Conservation (phyloP, 1,140 invertebrate genomes). For the Glossosoma conforme region DNA sequence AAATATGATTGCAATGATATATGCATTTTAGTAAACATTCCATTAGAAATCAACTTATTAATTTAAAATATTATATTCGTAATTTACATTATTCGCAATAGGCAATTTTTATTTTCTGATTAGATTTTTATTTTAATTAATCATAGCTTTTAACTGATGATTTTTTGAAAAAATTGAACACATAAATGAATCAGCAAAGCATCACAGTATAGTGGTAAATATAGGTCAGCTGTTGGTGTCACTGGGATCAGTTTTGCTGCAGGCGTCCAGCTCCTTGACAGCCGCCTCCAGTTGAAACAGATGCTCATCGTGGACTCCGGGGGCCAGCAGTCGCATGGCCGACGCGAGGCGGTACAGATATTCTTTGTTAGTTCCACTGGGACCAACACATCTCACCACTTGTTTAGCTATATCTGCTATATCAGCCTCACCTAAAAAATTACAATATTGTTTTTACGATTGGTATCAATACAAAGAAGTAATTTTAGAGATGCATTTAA, state of each 20-base stretch:
- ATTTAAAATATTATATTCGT: background rate
- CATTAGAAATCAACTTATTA: background rate
- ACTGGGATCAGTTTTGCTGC: no score
- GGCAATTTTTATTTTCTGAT: background rate
- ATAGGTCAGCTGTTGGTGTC: no score
- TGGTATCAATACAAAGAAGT: no score
- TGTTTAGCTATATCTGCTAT: slow-evolving; percentile 73
- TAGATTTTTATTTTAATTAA: no score
- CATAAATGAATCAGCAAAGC: no score
- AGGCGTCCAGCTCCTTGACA: slow-evolving; percentile 43
- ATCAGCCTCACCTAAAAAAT: slow-evolving; percentile 57
- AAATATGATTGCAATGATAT: no score
- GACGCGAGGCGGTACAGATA: slow-evolving; percentile 82
- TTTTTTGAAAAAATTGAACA: slow-evolving; percentile 1
- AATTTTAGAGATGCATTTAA: no score
- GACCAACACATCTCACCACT: slow-evolving; percentile 66
- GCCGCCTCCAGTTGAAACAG: slow-evolving; percentile 68
- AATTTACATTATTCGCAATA: background rate
- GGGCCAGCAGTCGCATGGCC: slow-evolving; percentile 70
- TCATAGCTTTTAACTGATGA: background rate
- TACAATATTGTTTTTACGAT: no score
- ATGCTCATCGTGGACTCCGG: slow-evolving; percentile 67
- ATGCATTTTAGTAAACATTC: no score
- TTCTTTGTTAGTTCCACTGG: slow-evolving; percentile 82
- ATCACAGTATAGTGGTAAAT: no score